A percentile compares a stretch with the other conserved stretches of the same genome.
Evolutionary conservation across 2,888 invertebrate genomes (phyloP).

Genomic region (Drosophila neotestacea): DNA sequence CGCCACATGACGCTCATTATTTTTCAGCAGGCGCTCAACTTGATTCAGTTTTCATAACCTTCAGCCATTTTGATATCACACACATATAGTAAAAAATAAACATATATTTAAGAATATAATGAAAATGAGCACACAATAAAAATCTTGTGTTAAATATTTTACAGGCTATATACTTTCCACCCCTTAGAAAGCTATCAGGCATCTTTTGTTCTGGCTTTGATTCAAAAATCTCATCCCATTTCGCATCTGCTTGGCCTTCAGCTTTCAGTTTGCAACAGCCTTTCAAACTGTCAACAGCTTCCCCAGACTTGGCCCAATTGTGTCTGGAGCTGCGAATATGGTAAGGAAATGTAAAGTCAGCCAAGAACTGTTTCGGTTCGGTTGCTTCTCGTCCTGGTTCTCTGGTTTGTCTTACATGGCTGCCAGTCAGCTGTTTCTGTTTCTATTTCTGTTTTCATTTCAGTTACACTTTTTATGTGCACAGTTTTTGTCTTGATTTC

Average conservation of each 20-base stretch:
- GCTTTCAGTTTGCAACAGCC: constrained; percentile 11
- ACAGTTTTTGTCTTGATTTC: constrained; percentile 64
- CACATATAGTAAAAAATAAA: constrained; percentile 8
- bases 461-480: constrained; percentile 38
- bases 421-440: constrained; percentile 44
- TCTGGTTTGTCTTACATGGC: constrained; percentile 29
- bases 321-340: constrained; percentile 38
- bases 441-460: constrained; percentile 14
- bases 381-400: background rate
- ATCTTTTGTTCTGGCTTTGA: constrained; percentile 58
- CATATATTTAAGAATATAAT: constrained; percentile 29
- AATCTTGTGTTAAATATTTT: constrained; percentile 70
- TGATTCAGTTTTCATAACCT: constrained; percentile 17
- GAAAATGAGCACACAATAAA: constrained; percentile 46
- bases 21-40: constrained; percentile 56
- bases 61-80: background rate
- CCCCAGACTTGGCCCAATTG: constrained; percentile 58
- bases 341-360: constrained; percentile 22
- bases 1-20: constrained; percentile 73
- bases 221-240: constrained; percentile 37
- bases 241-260: constrained; percentile 28
- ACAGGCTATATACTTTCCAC: constrained; percentile 28
- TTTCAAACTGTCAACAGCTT: constrained; percentile 74
- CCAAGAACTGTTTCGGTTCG: constrained; percentile 13
- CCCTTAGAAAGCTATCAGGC: constrained; percentile 36